Evolutionary conservation across 2,113 vertebrate genomes (phyloP), one percentile per base, ranked within the genome.

Genomic region (Asarcornis scutulata): DNA sequence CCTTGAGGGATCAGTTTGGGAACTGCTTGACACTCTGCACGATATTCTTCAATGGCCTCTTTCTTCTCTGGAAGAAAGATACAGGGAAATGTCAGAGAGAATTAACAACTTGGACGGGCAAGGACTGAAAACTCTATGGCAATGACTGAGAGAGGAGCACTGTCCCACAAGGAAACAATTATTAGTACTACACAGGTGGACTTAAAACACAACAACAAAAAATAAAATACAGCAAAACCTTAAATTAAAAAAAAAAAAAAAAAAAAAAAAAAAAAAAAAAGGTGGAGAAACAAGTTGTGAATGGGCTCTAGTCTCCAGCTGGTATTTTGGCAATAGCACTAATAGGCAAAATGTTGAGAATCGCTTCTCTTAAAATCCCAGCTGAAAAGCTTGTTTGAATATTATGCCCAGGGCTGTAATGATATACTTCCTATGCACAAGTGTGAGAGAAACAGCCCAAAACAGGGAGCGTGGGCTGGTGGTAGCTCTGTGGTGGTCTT

Each of bases 31-130:
- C 91, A 83, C 91, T 75, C 93, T 74, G 86, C 74, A 56, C 8
- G 31, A 87, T 88, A 67, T 80, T 88, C 77, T 94, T 95, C 91
- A 81, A 62, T 64, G 56, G 81, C 25, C 32, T 32, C 73, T 93
- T 95, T 94, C 88, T 94, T 85, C 91, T 91, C 60, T 58, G 42
- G 76, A 86, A 88, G 73, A 95, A 89, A 95, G 85, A 79, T 73
- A 56, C 44, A 72, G 67, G 44, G 82, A 97, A 87, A 94, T 44
- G 55, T 79, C 83, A 88, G 62, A 86, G 78, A 71, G 83, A 89
- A 96, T 88, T 90, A 95, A 89, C 68, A 91, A 66, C 87, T 90
- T 58, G 48, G 64, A 88, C 69, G 36, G 91, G 46, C 31, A 87
- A 87, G 50, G 42, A 60, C 60, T 77, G 78, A 89, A 95, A 91